Evolutionary conservation across 2,797 vertebrate species (phyloP), one percentile per base, ranked within the genome.

Genomic region (Leucoraja ocellata): DNA sequence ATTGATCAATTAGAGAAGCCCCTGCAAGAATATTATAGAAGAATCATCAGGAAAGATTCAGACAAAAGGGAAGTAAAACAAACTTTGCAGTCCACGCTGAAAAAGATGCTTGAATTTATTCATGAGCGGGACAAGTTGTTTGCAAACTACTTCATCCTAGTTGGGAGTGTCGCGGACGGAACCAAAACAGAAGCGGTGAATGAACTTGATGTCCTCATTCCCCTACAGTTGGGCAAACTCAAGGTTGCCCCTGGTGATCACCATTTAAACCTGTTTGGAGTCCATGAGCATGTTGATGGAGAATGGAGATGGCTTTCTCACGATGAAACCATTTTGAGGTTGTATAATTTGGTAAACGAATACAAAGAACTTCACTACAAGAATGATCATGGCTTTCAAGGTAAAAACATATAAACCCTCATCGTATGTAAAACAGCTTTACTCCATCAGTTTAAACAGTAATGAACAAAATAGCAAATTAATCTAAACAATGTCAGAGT

Each of bases 161-260:
- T 86, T 11, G 83, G 83, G 61, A 86, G 83, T 6, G 63, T 63
- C 18, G 83, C 83, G 2, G 83, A 86, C 28, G 0, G 58, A 86
- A 86, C 83, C 61, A 86, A 86, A n/a, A 28, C 83, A 14, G 83
- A 65, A 14, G 28, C 83, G 18, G 25, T 86, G 1, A 61, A 86
- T 86, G 83, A 86, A 18, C 83, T 86, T 28, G 83, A 86, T 63
- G 61, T 86, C 11, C 83, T 86, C 58, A 14, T 86, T n/a, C 83
- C 83, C 58, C 16, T 86, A 6, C 83, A 1, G 28, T 65, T 63
- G 28, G 25, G 63, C n/a, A 86, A 32, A 63, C 58, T 86, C 18
- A 28, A 16, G 58, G 58, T 86, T 32, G n/a, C 5, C 32, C 11
- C 58, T 2, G 13, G 5, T 86, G 83, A 86, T n/a, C 0, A 32